A percentile compares a stretch with the other conserved stretches of the same genome.
These are phyloP conservation scores for Coccyzus lansbergi DNA, from an alignment of 2,797 vertebrate species.

Conservation along the genomic window DNA sequence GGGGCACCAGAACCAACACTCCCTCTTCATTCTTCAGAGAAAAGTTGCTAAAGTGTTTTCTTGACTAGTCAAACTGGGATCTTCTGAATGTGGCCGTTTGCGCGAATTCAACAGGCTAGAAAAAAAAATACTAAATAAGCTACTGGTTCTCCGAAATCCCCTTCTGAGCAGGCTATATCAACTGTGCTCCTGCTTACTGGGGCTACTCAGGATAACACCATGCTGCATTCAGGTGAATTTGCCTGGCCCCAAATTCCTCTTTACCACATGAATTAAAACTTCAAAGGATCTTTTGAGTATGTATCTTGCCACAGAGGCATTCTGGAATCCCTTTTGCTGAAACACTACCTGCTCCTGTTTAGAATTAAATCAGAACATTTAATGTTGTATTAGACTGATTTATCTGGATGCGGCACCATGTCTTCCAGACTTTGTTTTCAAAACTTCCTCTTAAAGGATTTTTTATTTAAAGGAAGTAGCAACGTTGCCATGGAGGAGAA, in stretches of 20 bases:
- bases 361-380: not conserved
- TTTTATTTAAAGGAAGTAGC: not conserved
- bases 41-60: not conserved
- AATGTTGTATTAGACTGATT: not conserved
- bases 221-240: not conserved
- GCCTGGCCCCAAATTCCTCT: not conserved
- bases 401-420: not conserved
- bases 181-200: fast-evolving
- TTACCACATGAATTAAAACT: not conserved
- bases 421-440: not conserved
- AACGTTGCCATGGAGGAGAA: not conserved
- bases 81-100: not conserved
- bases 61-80: not conserved
- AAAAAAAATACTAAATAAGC: not conserved
- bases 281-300: not conserved
- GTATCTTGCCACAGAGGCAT: not conserved
- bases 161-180: fast-evolving
- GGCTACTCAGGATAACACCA: not conserved
- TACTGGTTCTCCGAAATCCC: not conserved
- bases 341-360: not conserved
- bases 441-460: not conserved
- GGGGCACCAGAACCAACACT: fast-evolving
- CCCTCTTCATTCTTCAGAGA: not conserved
- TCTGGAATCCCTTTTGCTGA: not conserved
- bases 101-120: not conserved